These are phyloP conservation scores for Cosmia pyralina DNA, from an alignment of 2,888 invertebrate species.

Conservation along the genomic window DNA sequence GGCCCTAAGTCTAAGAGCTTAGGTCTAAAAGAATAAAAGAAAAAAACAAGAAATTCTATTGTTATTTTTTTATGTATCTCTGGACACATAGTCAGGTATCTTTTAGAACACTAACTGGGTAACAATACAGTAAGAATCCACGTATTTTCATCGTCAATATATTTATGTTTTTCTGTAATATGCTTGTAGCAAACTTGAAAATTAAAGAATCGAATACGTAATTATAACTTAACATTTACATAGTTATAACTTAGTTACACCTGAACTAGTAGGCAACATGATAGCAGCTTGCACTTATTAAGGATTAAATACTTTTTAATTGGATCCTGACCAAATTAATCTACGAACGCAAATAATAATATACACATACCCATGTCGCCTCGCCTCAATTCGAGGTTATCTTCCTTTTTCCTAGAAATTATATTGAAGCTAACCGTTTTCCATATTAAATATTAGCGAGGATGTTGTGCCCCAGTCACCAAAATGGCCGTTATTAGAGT, in stretches of 20 bases:
- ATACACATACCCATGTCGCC: background rate
- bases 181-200: background rate
- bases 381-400: constrained; percentile 10
- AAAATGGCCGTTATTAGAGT: constrained; percentile 56
- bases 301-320: background rate
- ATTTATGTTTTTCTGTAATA: background rate
- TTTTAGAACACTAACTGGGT: background rate
- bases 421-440: constrained; percentile 44
- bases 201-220: background rate
- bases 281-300: background rate
- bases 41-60: background rate
- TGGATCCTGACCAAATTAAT: constrained; percentile 6
- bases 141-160: background rate
- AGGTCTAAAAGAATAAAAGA: background rate
- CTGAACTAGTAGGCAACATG: background rate
- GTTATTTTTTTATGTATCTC: background rate
- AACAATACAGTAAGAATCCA: background rate
- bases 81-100: background rate
- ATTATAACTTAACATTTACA: no score
- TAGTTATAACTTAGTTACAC: background rate
- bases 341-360: background rate
- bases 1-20: background rate
- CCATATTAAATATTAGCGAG: constrained; percentile 55
- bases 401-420: constrained; percentile 31
- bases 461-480: constrained; percentile 49